Percentiles rank a stretch among this genome's conserved stretches.
Evolutionary conservation across 2,888 invertebrate genomes (phyloP).

Genomic region (Synanthedon tipuliformis): DNA sequence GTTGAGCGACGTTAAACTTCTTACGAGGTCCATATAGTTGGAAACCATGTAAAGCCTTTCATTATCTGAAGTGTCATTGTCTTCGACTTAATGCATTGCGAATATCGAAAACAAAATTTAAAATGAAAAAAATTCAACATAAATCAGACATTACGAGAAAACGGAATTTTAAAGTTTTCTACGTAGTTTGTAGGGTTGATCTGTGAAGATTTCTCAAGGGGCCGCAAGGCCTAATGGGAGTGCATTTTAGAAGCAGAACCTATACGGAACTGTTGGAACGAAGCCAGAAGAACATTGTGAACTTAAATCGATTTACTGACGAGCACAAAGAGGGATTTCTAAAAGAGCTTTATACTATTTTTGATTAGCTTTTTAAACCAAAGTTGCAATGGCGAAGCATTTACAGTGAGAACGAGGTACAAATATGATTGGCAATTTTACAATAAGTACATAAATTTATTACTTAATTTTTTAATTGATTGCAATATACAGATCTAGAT

Average conservation of each 20-base stretch:
- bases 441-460: too few species aligned
- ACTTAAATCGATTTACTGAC: constrained; percentile 21
- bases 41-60: too few species aligned
- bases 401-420: too few species aligned
- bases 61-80: too few species aligned
- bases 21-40: too few species aligned
- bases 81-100: background rate
- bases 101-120: background rate
- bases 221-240: constrained; percentile 38
- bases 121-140: too few species aligned
- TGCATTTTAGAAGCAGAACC: constrained; percentile 31
- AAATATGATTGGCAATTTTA: too few species aligned
- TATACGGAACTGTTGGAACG: constrained; percentile 19
- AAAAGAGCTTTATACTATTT: background rate
- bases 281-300: constrained; percentile 28
- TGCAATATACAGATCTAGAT: too few species aligned
- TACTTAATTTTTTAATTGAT: too few species aligned
- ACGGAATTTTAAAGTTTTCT: too few species aligned
- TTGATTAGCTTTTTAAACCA: constrained; percentile 4
- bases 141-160: too few species aligned
- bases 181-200: constrained; percentile 22
- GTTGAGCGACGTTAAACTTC: background rate
- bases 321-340: background rate
- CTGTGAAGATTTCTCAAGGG: constrained; percentile 30
- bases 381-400: background rate